Percentiles rank a stretch among this genome's conserved stretches.
phyloP scores from a whole-genome alignment of 2,797 vertebrate species.

The Bovichtus variegatus region DNA sequence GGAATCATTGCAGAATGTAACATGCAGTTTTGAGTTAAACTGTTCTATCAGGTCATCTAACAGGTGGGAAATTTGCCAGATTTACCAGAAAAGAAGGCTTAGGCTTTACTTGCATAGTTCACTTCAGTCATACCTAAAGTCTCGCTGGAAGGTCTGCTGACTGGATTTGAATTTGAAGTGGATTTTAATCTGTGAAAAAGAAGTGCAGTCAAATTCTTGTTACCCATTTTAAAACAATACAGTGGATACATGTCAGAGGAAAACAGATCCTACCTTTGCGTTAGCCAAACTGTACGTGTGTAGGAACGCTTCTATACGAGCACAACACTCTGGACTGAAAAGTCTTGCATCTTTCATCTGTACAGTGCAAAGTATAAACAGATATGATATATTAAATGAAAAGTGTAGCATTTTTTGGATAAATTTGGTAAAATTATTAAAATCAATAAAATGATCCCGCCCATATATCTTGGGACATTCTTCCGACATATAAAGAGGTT shows the following conservation, averaged over 20 bases:
- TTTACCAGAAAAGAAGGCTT: not conserved
- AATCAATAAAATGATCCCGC: not conserved
- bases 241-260: not conserved
- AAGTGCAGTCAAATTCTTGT: not conserved
- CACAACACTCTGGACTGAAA: constrained; percentile 38
- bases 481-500: not conserved
- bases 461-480: not conserved
- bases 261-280: constrained; percentile 63
- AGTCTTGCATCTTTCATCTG: constrained; percentile 64
- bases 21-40: not conserved
- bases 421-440: not conserved
- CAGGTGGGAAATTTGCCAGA: not conserved
- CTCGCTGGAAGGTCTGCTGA: constrained; percentile 39
- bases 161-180: constrained; percentile 65
- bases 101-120: not conserved
- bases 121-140: constrained; percentile 70
- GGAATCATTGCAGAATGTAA: not conserved
- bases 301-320: constrained; percentile 67
- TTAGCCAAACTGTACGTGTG: constrained; percentile 73
- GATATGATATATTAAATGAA: not conserved
- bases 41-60: not conserved
- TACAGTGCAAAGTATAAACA: not conserved
- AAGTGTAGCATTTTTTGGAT: not conserved
- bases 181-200: constrained; percentile 69
- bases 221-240: not conserved